A percentile compares a stretch with the other conserved stretches of the same genome.
phyloP scores from a whole-genome alignment of 2,113 vertebrate species.

The Istiophorus platypterus region DNA sequence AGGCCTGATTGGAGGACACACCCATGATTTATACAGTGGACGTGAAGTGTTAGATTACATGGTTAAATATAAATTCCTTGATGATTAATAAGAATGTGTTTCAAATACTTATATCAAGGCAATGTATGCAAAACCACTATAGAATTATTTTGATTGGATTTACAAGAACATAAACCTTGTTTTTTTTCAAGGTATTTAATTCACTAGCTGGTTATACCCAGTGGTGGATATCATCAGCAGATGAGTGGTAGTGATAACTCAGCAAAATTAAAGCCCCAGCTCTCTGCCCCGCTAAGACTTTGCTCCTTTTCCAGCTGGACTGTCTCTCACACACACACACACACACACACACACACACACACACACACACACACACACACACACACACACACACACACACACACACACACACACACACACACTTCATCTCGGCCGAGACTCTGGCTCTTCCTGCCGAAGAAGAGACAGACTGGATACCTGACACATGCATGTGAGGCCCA shows the following conservation, averaged over 20 bases:
- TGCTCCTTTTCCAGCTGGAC: constrained; percentile 23
- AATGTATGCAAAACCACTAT: too few species aligned
- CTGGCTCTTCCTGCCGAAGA: constrained; percentile 22
- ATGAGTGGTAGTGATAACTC: neutral
- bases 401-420: too few species aligned
- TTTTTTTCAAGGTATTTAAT: neutral
- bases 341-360: too few species aligned
- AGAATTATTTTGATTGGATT: neutral
- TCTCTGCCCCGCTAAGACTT: neutral
- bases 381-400: too few species aligned
- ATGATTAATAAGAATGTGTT: too few species aligned
- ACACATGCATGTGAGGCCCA: constrained; percentile 8
- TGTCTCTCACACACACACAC: too few species aligned
- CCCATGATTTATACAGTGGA: neutral
- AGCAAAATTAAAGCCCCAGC: neutral
- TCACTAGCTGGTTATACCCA: neutral
- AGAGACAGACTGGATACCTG: neutral
- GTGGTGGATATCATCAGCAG: neutral
- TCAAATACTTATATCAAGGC: too few species aligned
- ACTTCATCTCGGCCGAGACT: neutral
- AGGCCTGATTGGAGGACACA: neutral
- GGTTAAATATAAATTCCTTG: neutral
- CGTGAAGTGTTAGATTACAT: neutral
- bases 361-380: too few species aligned
- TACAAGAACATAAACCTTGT: too few species aligned